These are phyloP conservation scores for Tenualosa ilisha DNA, from an alignment of 2,797 vertebrate species.

Conservation along the genomic window DNA sequence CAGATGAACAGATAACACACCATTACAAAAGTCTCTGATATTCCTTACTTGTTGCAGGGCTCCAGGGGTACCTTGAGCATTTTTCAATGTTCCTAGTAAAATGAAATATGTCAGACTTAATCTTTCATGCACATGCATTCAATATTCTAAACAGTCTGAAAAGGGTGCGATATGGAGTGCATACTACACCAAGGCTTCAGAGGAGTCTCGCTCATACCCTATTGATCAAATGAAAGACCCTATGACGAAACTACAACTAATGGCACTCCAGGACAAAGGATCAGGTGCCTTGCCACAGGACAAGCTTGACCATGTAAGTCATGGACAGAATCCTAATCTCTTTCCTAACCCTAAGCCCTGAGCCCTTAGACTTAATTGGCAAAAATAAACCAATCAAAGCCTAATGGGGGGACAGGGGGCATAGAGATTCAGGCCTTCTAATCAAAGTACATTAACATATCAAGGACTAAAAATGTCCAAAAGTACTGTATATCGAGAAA, in stretches of 20 bases:
- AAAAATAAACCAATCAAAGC: too few relatives aligned
- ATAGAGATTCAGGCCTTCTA: too few relatives aligned
- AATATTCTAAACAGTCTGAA: conserved; percentile 66
- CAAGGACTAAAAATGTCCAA: neutral
- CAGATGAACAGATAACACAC: neutral
- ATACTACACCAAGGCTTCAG: conserved; percentile 78
- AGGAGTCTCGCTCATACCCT: conserved; percentile 64
- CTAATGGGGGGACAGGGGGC: too few relatives aligned
- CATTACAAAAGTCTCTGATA: neutral
- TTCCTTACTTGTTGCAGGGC: neutral
- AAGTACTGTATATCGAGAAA: neutral
- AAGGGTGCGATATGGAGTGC: conserved; percentile 68
- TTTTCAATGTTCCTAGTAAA: neutral
- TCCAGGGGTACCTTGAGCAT: neutral
- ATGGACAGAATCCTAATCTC: too few relatives aligned
- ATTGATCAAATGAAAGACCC: conserved; percentile 67
- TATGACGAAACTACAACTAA: conserved; percentile 79
- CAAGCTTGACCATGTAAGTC: conserved; percentile 79
- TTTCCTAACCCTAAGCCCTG: too few relatives aligned
- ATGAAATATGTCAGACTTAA: neutral
- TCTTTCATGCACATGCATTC: neutral
- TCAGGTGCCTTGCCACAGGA: conserved; percentile 75
- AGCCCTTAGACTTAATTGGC: too few relatives aligned
- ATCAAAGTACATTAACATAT: neutral
- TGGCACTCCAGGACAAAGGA: conserved; percentile 83